Evolutionary conservation across 2,888 invertebrate genomes (phyloP), one percentile per base, ranked within the genome.

Genomic region (Polietes domitor): DNA sequence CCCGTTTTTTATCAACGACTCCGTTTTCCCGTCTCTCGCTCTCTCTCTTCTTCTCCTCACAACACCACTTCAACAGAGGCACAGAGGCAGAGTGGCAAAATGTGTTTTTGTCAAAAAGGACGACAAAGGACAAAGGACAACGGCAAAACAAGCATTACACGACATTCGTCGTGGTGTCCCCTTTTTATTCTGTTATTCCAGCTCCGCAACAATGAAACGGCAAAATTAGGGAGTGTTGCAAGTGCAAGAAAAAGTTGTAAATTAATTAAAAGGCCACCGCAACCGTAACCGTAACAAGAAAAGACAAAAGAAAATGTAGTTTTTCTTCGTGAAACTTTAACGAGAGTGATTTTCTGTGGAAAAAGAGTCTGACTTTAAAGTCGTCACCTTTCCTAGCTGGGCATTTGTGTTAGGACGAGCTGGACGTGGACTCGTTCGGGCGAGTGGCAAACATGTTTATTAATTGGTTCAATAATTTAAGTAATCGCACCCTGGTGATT

Each of bases 401-500:
- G 47, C 15, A 47, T 2, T 47, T n/a, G 47, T n/a, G n/a, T n/a
- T 32, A 6, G n/a, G 41, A 32, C 32, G 47, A 10, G 53, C 15
- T 21, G 21, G 12, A 77, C 26, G 37, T 61, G 37, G 12, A 37
- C n/a, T n/a, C n/a, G n/a, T n/a, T n/a, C n/a, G n/a, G n/a, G n/a
- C n/a, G n/a, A 37, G 37, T 37, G 37, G 32, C 10, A n/a, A 86
- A 83, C 85, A 92, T 92, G 91, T 89, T 90, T 80, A 86, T 88
- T 75, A 91, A 89, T 89, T 92, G 91, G 91, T 90, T 91, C 86
- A 90, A 90, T 80, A 92, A 89, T 87, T 86, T 92, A 19, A 92
- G 92, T 87, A 92, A 92, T 89, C 92, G 92, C 86, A 90, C 91
- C 80, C 88, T 93, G 85, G 89, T 90, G 87, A 90, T 93, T 86